A percentile compares a stretch with the other conserved stretches of the same genome.
These are phyloP conservation scores for Yasuhikotakia modesta DNA, from an alignment of 2,797 vertebrate species.

Conservation along the genomic window DNA sequence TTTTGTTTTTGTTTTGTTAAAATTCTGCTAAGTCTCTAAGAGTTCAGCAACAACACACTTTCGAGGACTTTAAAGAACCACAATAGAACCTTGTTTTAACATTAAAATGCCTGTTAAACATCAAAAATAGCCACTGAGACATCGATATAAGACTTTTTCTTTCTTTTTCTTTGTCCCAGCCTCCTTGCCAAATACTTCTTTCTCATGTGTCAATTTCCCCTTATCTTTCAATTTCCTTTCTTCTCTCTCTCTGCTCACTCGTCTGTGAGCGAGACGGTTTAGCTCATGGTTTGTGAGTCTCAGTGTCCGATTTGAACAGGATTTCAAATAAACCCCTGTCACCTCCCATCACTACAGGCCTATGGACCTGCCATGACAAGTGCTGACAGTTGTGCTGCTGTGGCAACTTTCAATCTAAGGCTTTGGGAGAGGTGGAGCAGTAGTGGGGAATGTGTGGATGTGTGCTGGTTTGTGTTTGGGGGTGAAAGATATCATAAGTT, in stretches of 20 bases:
- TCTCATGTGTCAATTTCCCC: constrained; percentile 10
- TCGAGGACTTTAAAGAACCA: background rate
- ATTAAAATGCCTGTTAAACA: too few relatives aligned
- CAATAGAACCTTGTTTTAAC: background rate
- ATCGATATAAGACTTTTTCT: too few relatives aligned
- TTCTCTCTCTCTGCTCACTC: constrained; percentile 31
- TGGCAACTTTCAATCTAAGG: constrained; percentile 76
- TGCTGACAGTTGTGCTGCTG: constrained; percentile 79
- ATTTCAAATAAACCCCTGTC: constrained; percentile 80
- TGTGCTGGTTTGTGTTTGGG: constrained; percentile 2
- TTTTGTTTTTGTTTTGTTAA: background rate
- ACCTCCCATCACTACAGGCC: constrained; percentile 71
- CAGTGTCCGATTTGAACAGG: constrained; percentile 68
- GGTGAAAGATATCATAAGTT: constrained; percentile 65
- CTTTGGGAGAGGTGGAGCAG: constrained; percentile 47
- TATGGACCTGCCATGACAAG: constrained; percentile 68
- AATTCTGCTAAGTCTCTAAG: background rate
- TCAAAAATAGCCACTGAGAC: too few relatives aligned
- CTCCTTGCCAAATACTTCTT: background rate
- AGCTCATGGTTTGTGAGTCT: constrained; percentile 60
- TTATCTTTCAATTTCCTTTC: constrained; percentile 17
- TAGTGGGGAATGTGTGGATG: constrained; percentile 55
- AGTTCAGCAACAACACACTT: background rate
- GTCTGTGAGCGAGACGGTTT: constrained; percentile 53
- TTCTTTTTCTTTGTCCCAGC: background rate